Evolutionary conservation across 35 echinoderm and acorn worm species (phyloP), one percentile per base, ranked within the genome.

Genomic region (Diadema setosum): DNA sequence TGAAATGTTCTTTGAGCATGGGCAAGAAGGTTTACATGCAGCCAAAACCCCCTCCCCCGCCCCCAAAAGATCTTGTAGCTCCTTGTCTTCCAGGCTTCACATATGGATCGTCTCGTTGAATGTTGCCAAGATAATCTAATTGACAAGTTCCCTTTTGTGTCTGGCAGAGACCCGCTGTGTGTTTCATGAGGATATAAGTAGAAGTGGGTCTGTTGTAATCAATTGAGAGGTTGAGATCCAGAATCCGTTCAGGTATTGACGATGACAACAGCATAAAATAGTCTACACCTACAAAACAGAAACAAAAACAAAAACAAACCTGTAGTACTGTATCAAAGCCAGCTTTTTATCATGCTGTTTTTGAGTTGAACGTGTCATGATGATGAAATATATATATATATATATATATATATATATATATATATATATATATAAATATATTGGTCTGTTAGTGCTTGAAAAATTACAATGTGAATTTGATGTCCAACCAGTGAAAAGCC

Each of bases 61-160:
- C n/a, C n/a, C n/a, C n/a, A n/a, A n/a, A n/a, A n/a, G n/a, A n/a
- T n/a, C n/a, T n/a, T n/a, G n/a, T n/a, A n/a, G n/a, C n/a, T n/a
- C n/a, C n/a, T n/a, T n/a, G n/a, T n/a, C n/a, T n/a, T n/a, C 5
- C 9, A 78, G 33, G 33, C 73, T 4, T 44, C 2, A 4, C 4
- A 35, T 5, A 21, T 43, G 37, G 9, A 78, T 21, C 37, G 73
- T 78, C 73, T 78, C 25, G 37, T 78, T 43, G 44, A 44, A 14
- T 43, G 8, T 73, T 78, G 30, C 35, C 73, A 34, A 78, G 44
- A 8, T 21, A 78, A 17, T 78, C 73, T 78, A 44, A 78, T 78
- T 78, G 73, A 78, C 73, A 78, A 78, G 73, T 78, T 78, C 73
- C 73, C 73, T 5, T 44, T 5, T 3, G 73, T 42, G 73, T 78